phyloP scores from a whole-genome alignment of 2,888 invertebrate genomes.

The Drosophila emarginata region DNA sequence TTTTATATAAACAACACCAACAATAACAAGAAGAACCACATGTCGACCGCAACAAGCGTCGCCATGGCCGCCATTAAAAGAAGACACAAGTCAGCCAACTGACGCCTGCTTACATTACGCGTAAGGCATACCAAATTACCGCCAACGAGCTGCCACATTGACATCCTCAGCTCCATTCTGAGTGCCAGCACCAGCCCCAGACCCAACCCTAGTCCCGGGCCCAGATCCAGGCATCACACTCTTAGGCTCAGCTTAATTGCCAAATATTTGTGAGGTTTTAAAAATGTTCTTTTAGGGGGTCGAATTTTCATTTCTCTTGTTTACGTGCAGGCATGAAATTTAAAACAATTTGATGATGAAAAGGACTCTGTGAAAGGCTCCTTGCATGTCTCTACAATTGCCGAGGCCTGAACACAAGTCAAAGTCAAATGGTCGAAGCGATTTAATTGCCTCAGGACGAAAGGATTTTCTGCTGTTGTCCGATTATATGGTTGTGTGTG shows the following conservation, averaged over 20 bases:
- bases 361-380: conserved; percentile 9
- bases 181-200: background rate
- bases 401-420: conserved; percentile 13
- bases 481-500: conserved; percentile 5
- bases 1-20: conserved; percentile 5
- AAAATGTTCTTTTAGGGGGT: conserved; percentile 39
- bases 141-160: conserved; percentile 16
- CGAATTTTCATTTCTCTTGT: conserved; percentile 38
- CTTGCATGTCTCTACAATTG: conserved; percentile 30
- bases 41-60: conserved; percentile 33
- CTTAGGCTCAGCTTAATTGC: conserved; percentile 56
- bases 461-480: conserved; percentile 42
- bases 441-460: conserved; percentile 64
- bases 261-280: conserved; percentile 57
- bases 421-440: conserved; percentile 53
- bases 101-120: conserved; percentile 71
- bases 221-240: background rate
- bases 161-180: conserved; percentile 47
- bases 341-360: conserved; percentile 8
- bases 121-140: conserved; percentile 53
- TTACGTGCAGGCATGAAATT: conserved; percentile 17
- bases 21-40: background rate
- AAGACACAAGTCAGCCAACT: conserved; percentile 70
- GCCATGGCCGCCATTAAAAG: conserved; percentile 67
- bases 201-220: background rate